Base-by-base conservation (phyloP, 2,797 vertebrate species). In the Crocodylus rhombifer region DNA sequence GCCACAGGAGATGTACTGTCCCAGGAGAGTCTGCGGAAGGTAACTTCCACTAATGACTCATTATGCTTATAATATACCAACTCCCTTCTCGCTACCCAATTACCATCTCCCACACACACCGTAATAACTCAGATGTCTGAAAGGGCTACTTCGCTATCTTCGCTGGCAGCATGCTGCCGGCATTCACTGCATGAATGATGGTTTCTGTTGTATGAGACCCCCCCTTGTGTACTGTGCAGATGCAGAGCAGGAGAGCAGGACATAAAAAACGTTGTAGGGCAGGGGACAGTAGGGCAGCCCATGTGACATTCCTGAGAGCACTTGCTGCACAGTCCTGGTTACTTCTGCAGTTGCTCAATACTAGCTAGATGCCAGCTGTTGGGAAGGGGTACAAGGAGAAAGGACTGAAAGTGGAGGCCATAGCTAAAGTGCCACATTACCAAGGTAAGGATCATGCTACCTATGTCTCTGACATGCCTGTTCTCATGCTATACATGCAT, bases 91-190 rank as follows among this genome's bases (percentile, higher is more conserved):
- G 0, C 63, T 73, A 26, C 9, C 75, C 77, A 13, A 20, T 16
- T 58, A 56, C 57, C 62, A 7, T 71, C 64, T 30, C 55, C 23
- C 57, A 57, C 0, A 0, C 0, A 6, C 14, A 56, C 64, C 21
- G 10, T 55, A 28, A 69, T 9, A 2, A 5, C 71, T 63, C 5
- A 0, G 10, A 36, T 4, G 2, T 69, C 17, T 25, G 33, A 6
- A 0, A 21, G 73, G 60, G 56, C 69, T 5, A 2, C 36, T 4
- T 10, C 6, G 33, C 42, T 51, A 51, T 11, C 42, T 51, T 51
- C 14, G 8, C 36, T 4, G 6, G 36, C 21, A 42, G 42, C 12
- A 12, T 73, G 69, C 23, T 23, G 42, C 14, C 36, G 7, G 36
- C 67, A 36, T 33, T 33, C 11, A 21, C 14, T n/a, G 17, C 28